Percentiles rank a stretch among this genome's conserved stretches.
Evolutionary conservation across 2,113 vertebrate species (phyloP).

Genomic region (Caretta caretta): DNA sequence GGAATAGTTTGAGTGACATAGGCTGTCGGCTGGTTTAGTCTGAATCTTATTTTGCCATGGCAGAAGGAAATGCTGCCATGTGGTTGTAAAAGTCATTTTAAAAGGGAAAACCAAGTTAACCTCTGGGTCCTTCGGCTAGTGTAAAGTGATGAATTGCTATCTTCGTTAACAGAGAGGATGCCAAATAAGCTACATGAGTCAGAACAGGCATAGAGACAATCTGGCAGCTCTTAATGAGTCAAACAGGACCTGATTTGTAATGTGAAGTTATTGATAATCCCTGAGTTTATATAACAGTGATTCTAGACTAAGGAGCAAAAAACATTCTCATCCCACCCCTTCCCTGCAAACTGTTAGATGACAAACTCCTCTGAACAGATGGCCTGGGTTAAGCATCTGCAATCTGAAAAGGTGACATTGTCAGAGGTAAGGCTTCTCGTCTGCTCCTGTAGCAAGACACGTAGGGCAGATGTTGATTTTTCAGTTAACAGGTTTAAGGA

Average conservation of each 20-base stretch:
- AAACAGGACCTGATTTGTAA: constrained; percentile 72
- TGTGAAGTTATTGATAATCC: constrained; percentile 75
- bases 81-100: constrained; percentile 47
- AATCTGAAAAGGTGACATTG: background rate
- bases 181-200: constrained; percentile 61
- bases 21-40: constrained; percentile 62
- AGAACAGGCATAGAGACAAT: constrained; percentile 71
- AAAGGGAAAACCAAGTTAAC: constrained; percentile 74
- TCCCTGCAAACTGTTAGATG: background rate
- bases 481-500: background rate
- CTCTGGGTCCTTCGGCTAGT: constrained; percentile 54
- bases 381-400: background rate
- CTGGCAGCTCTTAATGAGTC: constrained; percentile 62
- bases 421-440: background rate
- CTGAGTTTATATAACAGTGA: constrained; percentile 70
- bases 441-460: background rate
- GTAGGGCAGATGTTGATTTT: background rate
- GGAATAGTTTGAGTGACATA: constrained; percentile 70
- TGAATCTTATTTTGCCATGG: constrained; percentile 40
- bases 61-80: constrained; percentile 61
- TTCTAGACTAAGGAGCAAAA: constrained; percentile 76
- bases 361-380: background rate
- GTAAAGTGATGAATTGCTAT: constrained; percentile 62
- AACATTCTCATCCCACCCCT: background rate
- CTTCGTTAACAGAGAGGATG: constrained; percentile 60